phyloP scores from a whole-genome alignment of 64 coral and sea anemone genomes.

The Astreopora myriophthalma region DNA sequence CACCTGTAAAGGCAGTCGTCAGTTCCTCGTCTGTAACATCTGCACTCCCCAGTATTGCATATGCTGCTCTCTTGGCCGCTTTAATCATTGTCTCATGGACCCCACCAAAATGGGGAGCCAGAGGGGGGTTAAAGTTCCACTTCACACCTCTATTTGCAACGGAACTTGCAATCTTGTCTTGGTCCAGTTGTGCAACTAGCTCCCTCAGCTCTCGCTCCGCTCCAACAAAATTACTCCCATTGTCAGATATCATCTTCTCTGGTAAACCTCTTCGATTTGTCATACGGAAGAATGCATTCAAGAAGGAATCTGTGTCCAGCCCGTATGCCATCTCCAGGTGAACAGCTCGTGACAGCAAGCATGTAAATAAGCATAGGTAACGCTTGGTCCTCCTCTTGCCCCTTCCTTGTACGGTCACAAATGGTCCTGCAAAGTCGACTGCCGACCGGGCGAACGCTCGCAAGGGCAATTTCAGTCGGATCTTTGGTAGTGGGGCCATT shows the following conservation, averaged over 20 bases:
- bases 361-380: conserved; percentile 55
- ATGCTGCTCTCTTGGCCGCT: conserved; percentile 35
- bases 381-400: conserved; percentile 18
- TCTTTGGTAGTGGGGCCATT: conserved; percentile 52
- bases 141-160: conserved; percentile 46
- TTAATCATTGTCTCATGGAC: conserved; percentile 64
- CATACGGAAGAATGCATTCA: conserved; percentile 49
- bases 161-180: conserved; percentile 40
- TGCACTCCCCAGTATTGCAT: conserved; percentile 6
- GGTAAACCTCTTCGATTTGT: conserved; percentile 33
- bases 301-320: too few species aligned
- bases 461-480: conserved; percentile 16
- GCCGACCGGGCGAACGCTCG: conserved; percentile 21
- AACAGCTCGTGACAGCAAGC: conserved; percentile 22
- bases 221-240: conserved; percentile 49
- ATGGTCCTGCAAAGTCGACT: conserved; percentile 55
- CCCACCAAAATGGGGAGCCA: conserved; percentile 52
- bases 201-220: conserved; percentile 40
- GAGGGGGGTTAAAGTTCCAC: conserved; percentile 50
- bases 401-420: conserved; percentile 33
- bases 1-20: conserved; percentile 15
- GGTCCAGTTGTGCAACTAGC: conserved; percentile 29
- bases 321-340: conserved; percentile 50
- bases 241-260: conserved; percentile 39
- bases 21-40: background rate